Percentiles rank a stretch among this genome's conserved stretches.
Conservation (phyloP, 2,797 vertebrate species). For the Anas georgica region DNA sequence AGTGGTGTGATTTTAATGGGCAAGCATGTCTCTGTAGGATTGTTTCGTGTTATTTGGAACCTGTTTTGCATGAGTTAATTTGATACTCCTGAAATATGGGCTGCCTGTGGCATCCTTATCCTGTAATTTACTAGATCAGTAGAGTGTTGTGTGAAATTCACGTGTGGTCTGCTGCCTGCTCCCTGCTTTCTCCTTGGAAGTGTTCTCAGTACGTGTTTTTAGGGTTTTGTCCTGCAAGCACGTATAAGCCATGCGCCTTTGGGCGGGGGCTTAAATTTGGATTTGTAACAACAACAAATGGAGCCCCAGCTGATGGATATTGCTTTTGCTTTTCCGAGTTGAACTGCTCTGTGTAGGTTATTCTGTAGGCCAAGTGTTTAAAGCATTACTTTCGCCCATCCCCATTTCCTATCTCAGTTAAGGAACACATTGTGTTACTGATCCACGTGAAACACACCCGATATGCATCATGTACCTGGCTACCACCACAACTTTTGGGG, state of each 20-base stretch:
- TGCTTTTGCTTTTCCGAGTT: not conserved
- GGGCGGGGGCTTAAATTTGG: not conserved
- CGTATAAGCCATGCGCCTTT: not conserved
- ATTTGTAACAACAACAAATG: not conserved
- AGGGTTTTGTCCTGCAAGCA: not conserved
- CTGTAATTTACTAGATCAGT: not conserved
- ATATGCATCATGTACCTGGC: not conserved
- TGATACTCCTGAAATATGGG: not conserved
- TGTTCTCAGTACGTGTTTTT: not conserved
- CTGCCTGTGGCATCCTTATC: not conserved
- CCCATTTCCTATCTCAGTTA: not conserved
- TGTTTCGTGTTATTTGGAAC: not conserved
- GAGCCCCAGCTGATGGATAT: not conserved
- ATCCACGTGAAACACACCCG: fast-evolving
- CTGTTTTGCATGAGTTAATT: not conserved
- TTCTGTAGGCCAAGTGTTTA: not conserved
- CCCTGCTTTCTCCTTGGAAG: not conserved
- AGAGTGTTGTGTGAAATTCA: not conserved
- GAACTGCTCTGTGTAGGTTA: not conserved
- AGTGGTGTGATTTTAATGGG: not conserved
- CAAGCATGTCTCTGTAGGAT: not conserved
- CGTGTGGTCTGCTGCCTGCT: fast-evolving
- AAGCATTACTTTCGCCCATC: not conserved
- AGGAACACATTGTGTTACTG: not conserved
- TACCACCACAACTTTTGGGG: not conserved